phyloP scores from a whole-genome alignment of 2,888 invertebrate genomes.

The Patella pellucida region DNA sequence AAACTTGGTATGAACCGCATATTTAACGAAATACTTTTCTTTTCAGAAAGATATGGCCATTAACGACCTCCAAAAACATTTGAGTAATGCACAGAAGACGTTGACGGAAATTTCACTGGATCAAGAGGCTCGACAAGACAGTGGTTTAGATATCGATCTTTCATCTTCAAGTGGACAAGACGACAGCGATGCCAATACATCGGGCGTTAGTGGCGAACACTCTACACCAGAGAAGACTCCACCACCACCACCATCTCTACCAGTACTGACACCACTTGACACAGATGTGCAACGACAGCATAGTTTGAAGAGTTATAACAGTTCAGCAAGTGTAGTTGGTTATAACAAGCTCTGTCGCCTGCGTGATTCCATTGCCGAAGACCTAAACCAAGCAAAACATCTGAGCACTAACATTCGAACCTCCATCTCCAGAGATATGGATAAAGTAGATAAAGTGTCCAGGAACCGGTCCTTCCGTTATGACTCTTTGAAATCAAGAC shows the following conservation, averaged over 20 bases:
- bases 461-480: conserved; percentile 22
- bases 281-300: not conserved
- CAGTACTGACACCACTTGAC: conserved; percentile 6
- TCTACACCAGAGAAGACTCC: conserved; percentile 27
- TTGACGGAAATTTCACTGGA: conserved; percentile 43
- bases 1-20: too few relatives aligned
- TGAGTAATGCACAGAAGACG: conserved; percentile 48
- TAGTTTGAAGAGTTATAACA: conserved; percentile 22
- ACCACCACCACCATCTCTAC: conserved; percentile 15
- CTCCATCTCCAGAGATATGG: conserved; percentile 41
- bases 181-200: conserved; percentile 32
- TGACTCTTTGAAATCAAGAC: conserved; percentile 34
- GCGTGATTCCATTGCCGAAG: conserved; percentile 38
- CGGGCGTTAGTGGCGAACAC: conserved; percentile 25
- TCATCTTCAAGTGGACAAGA: conserved; percentile 33
- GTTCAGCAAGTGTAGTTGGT: conserved; percentile 25
- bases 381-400: conserved; percentile 40
- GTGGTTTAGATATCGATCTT: conserved; percentile 45
- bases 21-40: not conserved
- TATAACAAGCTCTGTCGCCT: conserved; percentile 23
- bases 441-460: conserved; percentile 15
- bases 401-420: conserved; percentile 42
- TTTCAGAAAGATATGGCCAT: conserved; percentile 57
- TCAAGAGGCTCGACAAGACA: conserved; percentile 40
- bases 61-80: conserved; percentile 47